Percentiles rank a stretch among this genome's conserved stretches.
These are phyloP conservation scores for Festucalex cinctus DNA, from an alignment of 2,113 vertebrate species.

Conservation along the genomic window DNA sequence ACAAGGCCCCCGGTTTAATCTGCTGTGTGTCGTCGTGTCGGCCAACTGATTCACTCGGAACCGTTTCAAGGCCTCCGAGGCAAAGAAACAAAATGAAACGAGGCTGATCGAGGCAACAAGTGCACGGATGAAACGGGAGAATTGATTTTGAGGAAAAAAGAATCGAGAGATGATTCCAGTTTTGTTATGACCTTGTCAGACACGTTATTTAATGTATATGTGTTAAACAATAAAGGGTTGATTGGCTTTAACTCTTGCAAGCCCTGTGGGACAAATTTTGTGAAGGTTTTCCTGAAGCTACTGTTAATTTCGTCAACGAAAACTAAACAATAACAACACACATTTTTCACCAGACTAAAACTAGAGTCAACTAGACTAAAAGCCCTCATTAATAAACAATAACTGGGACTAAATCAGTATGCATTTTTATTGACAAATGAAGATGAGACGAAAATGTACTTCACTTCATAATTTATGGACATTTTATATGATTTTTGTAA, in stretches of 20 bases:
- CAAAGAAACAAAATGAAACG: constrained; percentile 14
- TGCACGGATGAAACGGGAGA: neutral
- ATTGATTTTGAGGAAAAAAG: neutral
- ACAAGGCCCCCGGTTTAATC: constrained; percentile 5
- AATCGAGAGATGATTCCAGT: neutral
- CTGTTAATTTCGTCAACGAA: no score
- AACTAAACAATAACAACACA: no score
- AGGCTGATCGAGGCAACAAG: constrained; percentile 5
- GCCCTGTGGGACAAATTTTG: neutral
- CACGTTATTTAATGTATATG: neutral
- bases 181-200: neutral
- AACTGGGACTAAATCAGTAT: no score
- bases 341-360: no score
- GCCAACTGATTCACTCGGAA: neutral
- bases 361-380: no score
- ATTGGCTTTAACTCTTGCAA: neutral
- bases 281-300: neutral
- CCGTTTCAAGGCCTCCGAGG: neutral
- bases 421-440: no score
- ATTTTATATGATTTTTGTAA: no score
- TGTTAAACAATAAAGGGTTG: neutral
- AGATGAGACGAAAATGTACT: no score
- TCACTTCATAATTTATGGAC: no score
- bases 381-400: no score
- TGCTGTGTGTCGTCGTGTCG: constrained; percentile 6